Conservation (phyloP, 1,140 invertebrate species). For the Drosophila repletoides region DNA sequence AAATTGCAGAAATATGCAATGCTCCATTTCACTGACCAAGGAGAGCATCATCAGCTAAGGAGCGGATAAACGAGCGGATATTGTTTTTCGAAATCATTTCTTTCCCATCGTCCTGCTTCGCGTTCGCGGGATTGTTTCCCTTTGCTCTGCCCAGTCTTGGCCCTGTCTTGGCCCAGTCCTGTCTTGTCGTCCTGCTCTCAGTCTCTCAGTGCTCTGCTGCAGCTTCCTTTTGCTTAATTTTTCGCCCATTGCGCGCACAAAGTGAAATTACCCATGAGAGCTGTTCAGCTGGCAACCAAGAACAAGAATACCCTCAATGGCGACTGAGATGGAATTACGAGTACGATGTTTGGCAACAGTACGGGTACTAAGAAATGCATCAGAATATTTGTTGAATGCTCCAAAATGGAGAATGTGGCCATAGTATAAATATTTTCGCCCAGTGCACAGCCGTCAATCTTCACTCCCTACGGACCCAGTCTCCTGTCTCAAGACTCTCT, state of each 20-base stretch:
- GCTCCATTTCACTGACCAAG: slow-evolving; percentile 52
- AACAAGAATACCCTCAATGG: slow-evolving; percentile 6
- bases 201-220: slow-evolving; percentile 4
- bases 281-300: slow-evolving; percentile 15
- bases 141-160: background rate
- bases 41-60: slow-evolving; percentile 37
- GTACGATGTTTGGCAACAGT: background rate
- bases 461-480: background rate
- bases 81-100: slow-evolving; percentile 68
- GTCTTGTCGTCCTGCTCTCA: slow-evolving; percentile 3
- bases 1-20: slow-evolving; percentile 65
- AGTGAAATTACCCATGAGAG: slow-evolving; percentile 63
- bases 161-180: slow-evolving; percentile 3
- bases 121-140: slow-evolving; percentile 17
- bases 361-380: slow-evolving; percentile 40
- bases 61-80: slow-evolving; percentile 61
- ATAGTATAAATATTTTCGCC: slow-evolving; percentile 2
- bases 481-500: too few relatives aligned
- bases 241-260: slow-evolving; percentile 63
- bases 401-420: slow-evolving; percentile 15
- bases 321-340: slow-evolving; percentile 3
- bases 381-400: slow-evolving; percentile 48
- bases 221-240: slow-evolving; percentile 48
- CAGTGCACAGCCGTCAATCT: too few relatives aligned
- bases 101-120: slow-evolving; percentile 24